Evolutionary conservation across 2,797 vertebrate species (phyloP), one percentile per base, ranked within the genome.

Genomic region (Florisuga fusca): DNA sequence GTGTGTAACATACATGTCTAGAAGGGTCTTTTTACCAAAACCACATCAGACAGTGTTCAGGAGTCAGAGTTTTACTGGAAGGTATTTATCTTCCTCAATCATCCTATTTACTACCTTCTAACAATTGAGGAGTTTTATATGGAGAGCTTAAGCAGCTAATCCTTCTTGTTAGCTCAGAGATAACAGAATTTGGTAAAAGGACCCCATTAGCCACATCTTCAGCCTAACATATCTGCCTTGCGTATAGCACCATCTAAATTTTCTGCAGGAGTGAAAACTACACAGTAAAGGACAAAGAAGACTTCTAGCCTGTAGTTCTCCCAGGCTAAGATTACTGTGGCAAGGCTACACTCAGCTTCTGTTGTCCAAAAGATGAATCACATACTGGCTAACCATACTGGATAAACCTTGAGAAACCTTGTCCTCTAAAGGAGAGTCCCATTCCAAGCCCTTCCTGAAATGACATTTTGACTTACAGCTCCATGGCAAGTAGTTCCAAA

Each of bases 401-500:
- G 43, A 38, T 48, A 38, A 77, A 5, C 31, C 41, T 34, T 31
- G 13, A 91, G 61, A 29, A 87, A 51, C 17, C 25, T 6, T 84
- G 20, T 43, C 81, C 45, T 78, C 48, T 78, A 72, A 20, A n/a
- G 13, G 9, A 64, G 4, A 75, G 38, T 27, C 38, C 58, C 50
- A 75, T 46, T 41, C 48, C 66, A 75, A n/a, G 4, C 22, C 25
- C 31, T 63, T 66, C 15, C 27, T 33, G 15, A 92, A 90, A 59
- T 9, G n/a, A 66, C 5, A 50, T 71, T 88, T 77, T 77, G 46
- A 97, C 98, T 98, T 98, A 99, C 99, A 88, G 99, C 99, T 93
- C 99, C 99, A 13, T 99, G 99, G 75, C 99, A 99, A 59, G 99
- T 99, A 93, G 99, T 99, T 51, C 99, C 99, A 3, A 99, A 99